Base-by-base conservation (phyloP, 2,888 invertebrate species). In the Chydorus sphaericus region DNA sequence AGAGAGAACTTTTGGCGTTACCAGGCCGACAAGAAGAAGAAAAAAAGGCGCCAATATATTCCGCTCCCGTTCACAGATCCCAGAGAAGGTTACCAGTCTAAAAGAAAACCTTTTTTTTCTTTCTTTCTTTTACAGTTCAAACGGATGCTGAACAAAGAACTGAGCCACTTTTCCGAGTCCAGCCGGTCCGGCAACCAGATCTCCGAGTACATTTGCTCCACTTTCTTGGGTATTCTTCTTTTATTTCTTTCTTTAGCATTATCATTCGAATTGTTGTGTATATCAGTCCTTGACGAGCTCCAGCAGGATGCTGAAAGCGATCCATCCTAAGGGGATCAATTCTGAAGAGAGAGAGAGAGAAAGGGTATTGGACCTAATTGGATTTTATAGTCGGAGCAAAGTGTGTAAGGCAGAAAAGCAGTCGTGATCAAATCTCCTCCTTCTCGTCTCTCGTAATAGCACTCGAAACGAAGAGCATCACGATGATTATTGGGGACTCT, bases 141-240 rank as follows among this genome's bases (percentile, higher is more conserved):
- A 75, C 84, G 94, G 71, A 96, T 98, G 94, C 82, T 98, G 73
- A 97, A 97, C 78, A 91, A 96, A 77, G 97, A 98, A 75, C 79
- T 98, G 68, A 92, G 91, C 69, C 97, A 97, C 74, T 97, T 97
- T 77, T 96, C 96, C 62, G 97, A 97, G 74, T 93, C 94, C 62
- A 94, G 93, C 77, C 93, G 89, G 75, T 94, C 96, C 64, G 97
- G 97, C 68, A 94, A 96, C 76, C 96, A 97, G 79, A 94, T 98
- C 71, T 96, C 97, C 59, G 96, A 97, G 73, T 98, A 93, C 77
- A 93, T 98, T 75, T 94, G 94, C 78, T 90, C 90, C 66, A 98
- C 97, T 65, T 98, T 97, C 77, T 83, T 98, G 74, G 94, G 96
- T 96, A 75, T 54, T 31, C 29, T 44, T 14, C 8, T 44, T 44